These are phyloP conservation scores for Cydia splendana DNA, from an alignment of 1,140 invertebrate species.

Conservation along the genomic window DNA sequence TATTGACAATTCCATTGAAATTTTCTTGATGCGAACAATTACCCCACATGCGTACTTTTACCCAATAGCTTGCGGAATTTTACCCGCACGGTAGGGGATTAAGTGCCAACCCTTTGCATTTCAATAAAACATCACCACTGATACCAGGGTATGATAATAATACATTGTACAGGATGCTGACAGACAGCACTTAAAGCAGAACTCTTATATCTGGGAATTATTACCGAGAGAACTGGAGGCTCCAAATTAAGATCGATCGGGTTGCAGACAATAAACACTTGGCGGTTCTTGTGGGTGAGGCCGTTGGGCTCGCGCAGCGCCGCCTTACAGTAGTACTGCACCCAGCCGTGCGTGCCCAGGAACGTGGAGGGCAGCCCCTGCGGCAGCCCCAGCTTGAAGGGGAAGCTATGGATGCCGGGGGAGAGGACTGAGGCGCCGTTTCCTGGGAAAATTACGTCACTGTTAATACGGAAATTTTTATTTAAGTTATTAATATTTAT, in stretches of 20 bases:
- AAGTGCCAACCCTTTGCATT: too few relatives aligned
- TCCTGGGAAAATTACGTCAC: constrained; percentile 74
- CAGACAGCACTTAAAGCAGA: too few relatives aligned
- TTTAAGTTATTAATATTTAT: too few relatives aligned
- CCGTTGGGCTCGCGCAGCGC: constrained; percentile 94
- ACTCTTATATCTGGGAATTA: constrained; percentile 42
- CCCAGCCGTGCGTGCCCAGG: constrained; percentile 96
- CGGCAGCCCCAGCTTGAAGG: constrained; percentile 95
- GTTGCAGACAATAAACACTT: constrained; percentile 98
- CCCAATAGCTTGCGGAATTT: too few relatives aligned
- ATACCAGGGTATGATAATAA: too few relatives aligned
- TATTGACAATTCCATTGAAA: too few relatives aligned
- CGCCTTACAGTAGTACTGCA: constrained; percentile 96
- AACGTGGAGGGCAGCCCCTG: constrained; percentile 95
- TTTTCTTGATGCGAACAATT: too few relatives aligned
- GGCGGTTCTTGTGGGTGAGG: constrained; percentile 96
- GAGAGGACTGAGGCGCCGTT: constrained; percentile 92
- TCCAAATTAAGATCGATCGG: constrained; percentile 96
- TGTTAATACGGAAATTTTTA: too few relatives aligned
- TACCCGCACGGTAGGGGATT: too few relatives aligned
- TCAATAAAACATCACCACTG: too few relatives aligned
- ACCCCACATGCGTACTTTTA: too few relatives aligned
- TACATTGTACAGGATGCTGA: too few relatives aligned
- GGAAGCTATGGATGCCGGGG: constrained; percentile 96
- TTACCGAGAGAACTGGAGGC: constrained; percentile 92